These are phyloP conservation scores for Platerodrilus igneus DNA, from an alignment of 2,888 invertebrate species.

Conservation along the genomic window DNA sequence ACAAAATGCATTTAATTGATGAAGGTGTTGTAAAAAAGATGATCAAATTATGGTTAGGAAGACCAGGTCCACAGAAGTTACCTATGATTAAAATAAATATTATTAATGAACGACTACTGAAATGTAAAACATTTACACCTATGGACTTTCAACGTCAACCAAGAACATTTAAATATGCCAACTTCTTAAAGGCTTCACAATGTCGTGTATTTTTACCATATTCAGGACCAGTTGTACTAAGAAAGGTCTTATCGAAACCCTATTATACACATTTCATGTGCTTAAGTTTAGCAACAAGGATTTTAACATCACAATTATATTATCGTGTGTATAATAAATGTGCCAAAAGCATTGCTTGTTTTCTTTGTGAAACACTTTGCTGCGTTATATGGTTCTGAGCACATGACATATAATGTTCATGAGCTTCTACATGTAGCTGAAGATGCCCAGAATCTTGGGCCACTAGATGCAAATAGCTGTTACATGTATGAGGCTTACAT, in stretches of 20 bases:
- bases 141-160: conserved; percentile 11
- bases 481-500: conserved; percentile 14
- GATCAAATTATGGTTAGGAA: conserved; percentile 12
- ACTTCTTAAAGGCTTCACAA: conserved; percentile 11
- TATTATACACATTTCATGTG: conserved; percentile 12
- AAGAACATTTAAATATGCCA: conserved; percentile 10
- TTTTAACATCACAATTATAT: conserved; percentile 8
- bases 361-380: conserved; percentile 11
- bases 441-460: conserved; percentile 12
- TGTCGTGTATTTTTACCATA: conserved; percentile 10
- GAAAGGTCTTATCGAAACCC: conserved; percentile 3
- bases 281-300: conserved; percentile 11
- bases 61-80: conserved; percentile 13
- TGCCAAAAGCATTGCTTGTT: conserved; percentile 10
- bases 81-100: conserved; percentile 2
- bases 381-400: conserved; percentile 8
- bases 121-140: conserved; percentile 6
- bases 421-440: conserved; percentile 12
- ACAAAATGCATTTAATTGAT: conserved; percentile 17
- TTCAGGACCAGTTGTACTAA: conserved; percentile 13
- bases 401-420: conserved; percentile 12
- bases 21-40: conserved; percentile 15
- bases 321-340: conserved; percentile 10
- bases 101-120: conserved; percentile 8
- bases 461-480: conserved; percentile 12